Conservation (phyloP, 2,888 invertebrate genomes). For the Sinelater perroti region DNA sequence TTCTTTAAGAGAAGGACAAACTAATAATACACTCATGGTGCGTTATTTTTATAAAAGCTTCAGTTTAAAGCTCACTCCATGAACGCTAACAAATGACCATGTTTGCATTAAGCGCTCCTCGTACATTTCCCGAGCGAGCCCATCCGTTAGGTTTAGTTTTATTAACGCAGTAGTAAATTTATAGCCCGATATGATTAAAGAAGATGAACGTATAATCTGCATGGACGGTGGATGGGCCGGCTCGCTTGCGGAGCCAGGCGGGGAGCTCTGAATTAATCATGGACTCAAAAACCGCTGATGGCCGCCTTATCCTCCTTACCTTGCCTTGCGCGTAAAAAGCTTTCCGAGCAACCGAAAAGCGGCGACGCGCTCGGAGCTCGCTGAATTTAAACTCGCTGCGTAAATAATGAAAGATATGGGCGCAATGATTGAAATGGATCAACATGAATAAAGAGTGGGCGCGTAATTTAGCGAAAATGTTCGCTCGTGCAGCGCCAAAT, state of each 20-base stretch:
- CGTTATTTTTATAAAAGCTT: too few relatives aligned
- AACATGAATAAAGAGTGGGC: conserved; percentile 18
- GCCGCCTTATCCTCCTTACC: not conserved
- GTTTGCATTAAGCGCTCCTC: too few relatives aligned
- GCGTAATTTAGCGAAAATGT: conserved; percentile 11
- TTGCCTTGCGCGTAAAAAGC: not conserved
- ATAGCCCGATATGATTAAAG: conserved; percentile 16
- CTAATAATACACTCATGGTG: too few relatives aligned
- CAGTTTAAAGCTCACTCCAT: too few relatives aligned
- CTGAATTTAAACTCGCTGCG: not conserved
- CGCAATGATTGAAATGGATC: conserved; percentile 19
- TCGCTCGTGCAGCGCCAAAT: conserved; percentile 7
- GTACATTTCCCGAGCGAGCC: not conserved
- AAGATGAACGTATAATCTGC: conserved; percentile 13
- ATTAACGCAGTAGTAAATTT: conserved; percentile 12
- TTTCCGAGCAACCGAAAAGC: not conserved
- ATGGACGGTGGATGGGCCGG: conserved; percentile 8
- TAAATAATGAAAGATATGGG: conserved; percentile 13
- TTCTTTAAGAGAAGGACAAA: too few relatives aligned
- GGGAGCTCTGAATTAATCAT: conserved; percentile 2
- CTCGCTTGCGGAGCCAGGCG: not conserved
- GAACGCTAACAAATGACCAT: too few relatives aligned
- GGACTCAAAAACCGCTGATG: not conserved
- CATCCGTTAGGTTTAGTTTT: conserved; percentile 9
- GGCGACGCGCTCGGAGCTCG: not conserved